phyloP scores from a whole-genome alignment of 2,113 vertebrate genomes.

The Ondatra zibethicus region DNA sequence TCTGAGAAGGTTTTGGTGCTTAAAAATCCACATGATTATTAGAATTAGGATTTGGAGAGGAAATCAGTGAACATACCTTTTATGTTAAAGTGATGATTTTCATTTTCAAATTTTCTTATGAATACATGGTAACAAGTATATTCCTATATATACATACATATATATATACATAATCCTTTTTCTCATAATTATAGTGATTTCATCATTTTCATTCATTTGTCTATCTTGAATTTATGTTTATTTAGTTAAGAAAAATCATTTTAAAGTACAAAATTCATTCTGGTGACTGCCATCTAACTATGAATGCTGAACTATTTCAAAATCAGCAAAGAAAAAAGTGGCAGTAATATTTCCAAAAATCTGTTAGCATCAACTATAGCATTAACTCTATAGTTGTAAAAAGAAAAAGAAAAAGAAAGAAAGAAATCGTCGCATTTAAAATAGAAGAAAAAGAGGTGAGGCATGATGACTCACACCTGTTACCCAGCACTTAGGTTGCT shows the following conservation, averaged over 20 bases:
- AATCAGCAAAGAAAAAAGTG: conserved; percentile 27
- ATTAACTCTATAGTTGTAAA: conserved; percentile 51
- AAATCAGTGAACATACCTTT: background rate
- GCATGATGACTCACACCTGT: too few species aligned
- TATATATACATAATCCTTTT: background rate
- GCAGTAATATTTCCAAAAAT: background rate
- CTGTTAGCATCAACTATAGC: background rate
- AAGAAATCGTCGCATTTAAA: conserved; percentile 53
- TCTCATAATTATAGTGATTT: background rate
- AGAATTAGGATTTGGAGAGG: background rate
- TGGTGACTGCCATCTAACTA: conserved; percentile 49
- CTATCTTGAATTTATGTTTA: conserved; percentile 41
- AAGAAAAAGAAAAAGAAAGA: background rate
- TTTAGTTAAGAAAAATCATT: background rate
- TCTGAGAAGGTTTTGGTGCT: background rate
- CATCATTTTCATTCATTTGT: conserved; percentile 45
- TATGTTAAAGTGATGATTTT: conserved; percentile 15
- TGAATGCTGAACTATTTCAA: conserved; percentile 58
- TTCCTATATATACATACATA: background rate
- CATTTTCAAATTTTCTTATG: background rate
- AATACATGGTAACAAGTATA: background rate
- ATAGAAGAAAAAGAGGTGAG: background rate
- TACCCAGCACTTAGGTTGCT: background rate
- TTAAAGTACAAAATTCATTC: conserved; percentile 21
- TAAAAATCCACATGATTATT: background rate